phyloP scores from a whole-genome alignment of 2,888 invertebrate species.

The Tachystola acroxantha region DNA sequence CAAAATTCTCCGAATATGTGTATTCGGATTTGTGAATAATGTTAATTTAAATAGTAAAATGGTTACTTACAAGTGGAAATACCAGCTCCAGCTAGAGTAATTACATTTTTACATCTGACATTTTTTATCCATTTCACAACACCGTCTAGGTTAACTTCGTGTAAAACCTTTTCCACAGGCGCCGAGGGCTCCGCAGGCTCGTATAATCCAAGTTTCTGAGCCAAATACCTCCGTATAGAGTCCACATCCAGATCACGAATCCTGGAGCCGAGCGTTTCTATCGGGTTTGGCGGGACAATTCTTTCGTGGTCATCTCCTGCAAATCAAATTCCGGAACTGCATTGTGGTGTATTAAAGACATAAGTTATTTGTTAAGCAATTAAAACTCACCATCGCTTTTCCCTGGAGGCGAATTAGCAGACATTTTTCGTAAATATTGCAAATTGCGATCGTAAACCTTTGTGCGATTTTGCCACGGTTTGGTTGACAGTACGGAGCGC shows the following conservation, averaged over 20 bases:
- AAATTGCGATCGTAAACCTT: constrained; percentile 61
- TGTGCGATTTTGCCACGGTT: constrained; percentile 52
- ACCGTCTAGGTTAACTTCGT: constrained; percentile 85
- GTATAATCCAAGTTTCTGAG: constrained; percentile 80
- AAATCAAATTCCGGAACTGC: constrained; percentile 23
- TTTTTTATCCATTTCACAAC: constrained; percentile 88
- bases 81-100: constrained; percentile 97
- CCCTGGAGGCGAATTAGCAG: constrained; percentile 66
- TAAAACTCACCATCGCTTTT: constrained; percentile 55
- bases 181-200: constrained; percentile 55
- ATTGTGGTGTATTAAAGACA: background rate
- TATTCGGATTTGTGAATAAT: too few relatives aligned
- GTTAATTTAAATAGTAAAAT: constrained; percentile 1
- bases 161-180: constrained; percentile 73
- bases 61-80: constrained; percentile 92
- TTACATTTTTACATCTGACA: constrained; percentile 88
- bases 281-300: constrained; percentile 53
- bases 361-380: background rate
- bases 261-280: constrained; percentile 49
- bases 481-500: constrained; percentile 55
- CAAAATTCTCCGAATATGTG: too few relatives aligned
- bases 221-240: constrained; percentile 80
- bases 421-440: constrained; percentile 59
- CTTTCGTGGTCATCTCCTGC: constrained; percentile 47
- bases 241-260: constrained; percentile 78